A percentile compares a stretch with the other conserved stretches of the same genome.
phyloP scores from a whole-genome alignment of 1,140 invertebrate genomes.

The Ericerus pela region DNA sequence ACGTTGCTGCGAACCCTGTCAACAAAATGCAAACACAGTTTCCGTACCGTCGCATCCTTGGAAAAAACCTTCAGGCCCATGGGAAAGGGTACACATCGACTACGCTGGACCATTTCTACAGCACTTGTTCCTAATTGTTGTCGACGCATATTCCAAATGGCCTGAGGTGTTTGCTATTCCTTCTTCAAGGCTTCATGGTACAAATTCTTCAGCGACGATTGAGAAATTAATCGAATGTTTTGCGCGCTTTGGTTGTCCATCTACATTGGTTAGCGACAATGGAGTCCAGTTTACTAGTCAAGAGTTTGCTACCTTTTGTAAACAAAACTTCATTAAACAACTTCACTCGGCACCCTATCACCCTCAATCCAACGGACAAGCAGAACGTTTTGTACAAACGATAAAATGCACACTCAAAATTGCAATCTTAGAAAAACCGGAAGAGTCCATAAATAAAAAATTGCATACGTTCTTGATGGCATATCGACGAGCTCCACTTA shows the following conservation, averaged over 20 bases:
- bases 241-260: constrained; percentile 20
- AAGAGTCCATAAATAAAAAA: too few species aligned
- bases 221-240: constrained; percentile 22
- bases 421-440: too few species aligned
- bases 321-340: constrained; percentile 22
- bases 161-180: constrained; percentile 26
- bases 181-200: constrained; percentile 13
- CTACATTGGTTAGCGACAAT: constrained; percentile 26
- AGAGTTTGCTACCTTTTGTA: constrained; percentile 23
- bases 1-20: constrained; percentile 11
- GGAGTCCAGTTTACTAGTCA: constrained; percentile 23
- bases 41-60: constrained; percentile 1
- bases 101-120: constrained; percentile 31
- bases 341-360: constrained; percentile 24
- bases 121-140: constrained; percentile 30
- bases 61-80: constrained; percentile 14
- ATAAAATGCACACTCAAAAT: too few species aligned
- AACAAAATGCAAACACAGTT: constrained; percentile 4
- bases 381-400: constrained; percentile 29
- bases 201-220: constrained; percentile 11
- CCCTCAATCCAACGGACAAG: constrained; percentile 25
- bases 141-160: constrained; percentile 36
- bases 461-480: too few species aligned
- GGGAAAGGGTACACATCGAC: constrained; percentile 29
- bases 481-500: too few species aligned